A percentile compares a stretch with the other conserved stretches of the same genome.
These are phyloP conservation scores for Pempheris klunzingeri DNA, from an alignment of 2,797 vertebrate species.

Conservation along the genomic window DNA sequence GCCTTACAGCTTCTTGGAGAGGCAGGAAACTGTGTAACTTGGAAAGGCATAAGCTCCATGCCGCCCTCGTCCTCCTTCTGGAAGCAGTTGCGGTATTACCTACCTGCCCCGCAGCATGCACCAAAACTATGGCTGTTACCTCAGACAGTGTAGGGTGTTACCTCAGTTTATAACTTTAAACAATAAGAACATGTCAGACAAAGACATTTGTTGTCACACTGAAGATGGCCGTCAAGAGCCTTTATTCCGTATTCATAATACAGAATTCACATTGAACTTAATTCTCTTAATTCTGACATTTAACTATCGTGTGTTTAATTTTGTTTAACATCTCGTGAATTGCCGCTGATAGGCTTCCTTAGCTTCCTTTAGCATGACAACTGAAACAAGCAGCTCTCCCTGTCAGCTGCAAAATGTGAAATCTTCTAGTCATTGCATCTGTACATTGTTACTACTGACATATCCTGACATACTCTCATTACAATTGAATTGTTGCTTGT, in stretches of 20 bases:
- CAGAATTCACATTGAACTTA: neutral
- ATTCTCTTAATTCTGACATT: neutral
- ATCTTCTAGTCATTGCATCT: neutral
- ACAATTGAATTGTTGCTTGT: constrained; percentile 2
- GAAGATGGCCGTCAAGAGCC: neutral
- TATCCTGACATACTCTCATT: neutral
- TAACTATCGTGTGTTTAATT: neutral
- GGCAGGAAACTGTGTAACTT: constrained; percentile 85
- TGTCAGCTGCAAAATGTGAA: neutral
- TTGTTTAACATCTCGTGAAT: neutral
- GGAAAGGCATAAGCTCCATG: constrained; percentile 84
- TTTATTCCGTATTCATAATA: neutral
- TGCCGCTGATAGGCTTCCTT: neutral
- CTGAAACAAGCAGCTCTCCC: neutral
- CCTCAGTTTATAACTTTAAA: neutral
- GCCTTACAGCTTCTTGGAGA: constrained; percentile 86
- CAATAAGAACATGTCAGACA: neutral
- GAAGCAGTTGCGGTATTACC: constrained; percentile 90
- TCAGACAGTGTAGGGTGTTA: constrained; percentile 1
- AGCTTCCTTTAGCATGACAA: neutral
- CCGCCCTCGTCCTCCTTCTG: constrained; percentile 88
- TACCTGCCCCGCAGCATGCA: constrained; percentile 73
- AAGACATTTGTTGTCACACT: neutral
- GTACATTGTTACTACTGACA: neutral
- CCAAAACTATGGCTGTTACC: constrained; percentile 8